Conservation (phyloP, 2,113 vertebrate genomes). For the Gambusia holbrooki region DNA sequence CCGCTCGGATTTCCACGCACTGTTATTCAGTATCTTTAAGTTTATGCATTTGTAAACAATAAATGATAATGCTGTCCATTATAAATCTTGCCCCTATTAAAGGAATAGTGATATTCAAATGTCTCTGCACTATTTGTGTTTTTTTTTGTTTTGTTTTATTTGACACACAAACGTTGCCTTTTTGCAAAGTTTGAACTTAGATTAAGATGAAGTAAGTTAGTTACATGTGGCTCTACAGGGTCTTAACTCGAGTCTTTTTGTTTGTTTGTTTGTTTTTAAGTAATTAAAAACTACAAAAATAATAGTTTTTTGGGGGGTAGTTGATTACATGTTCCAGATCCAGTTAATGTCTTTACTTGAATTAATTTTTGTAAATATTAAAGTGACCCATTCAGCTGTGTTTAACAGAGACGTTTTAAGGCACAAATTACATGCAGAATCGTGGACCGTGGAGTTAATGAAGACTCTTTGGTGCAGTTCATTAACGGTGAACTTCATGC, state of each 20-base stretch:
- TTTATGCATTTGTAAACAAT: constrained; percentile 3
- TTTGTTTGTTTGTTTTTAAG: not conserved
- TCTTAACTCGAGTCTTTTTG: not conserved
- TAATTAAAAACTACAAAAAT: too few species aligned
- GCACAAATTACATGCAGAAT: not conserved
- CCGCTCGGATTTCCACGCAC: not conserved
- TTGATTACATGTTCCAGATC: not conserved
- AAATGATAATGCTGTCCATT: not conserved
- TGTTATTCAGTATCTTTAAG: not conserved
- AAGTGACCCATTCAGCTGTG: not conserved
- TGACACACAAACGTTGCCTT: not conserved
- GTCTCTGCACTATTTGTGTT: not conserved
- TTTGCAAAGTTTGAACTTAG: not conserved
- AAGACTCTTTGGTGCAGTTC: not conserved
- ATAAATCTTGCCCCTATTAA: not conserved
- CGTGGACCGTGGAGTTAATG: not conserved
- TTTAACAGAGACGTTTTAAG: not conserved
- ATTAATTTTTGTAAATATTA: not conserved
- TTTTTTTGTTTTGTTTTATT: not conserved
- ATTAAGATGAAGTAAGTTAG: not conserved
- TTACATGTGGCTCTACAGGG: too few species aligned
- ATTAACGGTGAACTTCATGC: not conserved
- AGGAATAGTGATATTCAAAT: constrained; percentile 6
- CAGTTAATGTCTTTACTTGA: not conserved
- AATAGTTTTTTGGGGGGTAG: too few species aligned